phyloP scores from a whole-genome alignment of 2,113 vertebrate species.

The Atlantisia rogersi region DNA sequence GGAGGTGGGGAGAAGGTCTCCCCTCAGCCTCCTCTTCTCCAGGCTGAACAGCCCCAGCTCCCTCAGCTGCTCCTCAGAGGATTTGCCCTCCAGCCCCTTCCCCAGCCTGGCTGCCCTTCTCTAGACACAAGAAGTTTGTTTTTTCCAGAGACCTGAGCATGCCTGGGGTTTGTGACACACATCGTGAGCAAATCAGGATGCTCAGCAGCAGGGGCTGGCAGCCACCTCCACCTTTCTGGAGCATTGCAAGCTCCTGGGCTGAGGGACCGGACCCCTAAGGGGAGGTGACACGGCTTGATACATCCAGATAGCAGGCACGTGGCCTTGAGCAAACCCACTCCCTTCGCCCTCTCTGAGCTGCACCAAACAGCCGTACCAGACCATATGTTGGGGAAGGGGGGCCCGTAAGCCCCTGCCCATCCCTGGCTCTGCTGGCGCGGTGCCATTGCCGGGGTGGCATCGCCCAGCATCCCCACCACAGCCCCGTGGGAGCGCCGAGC shows the following conservation, averaged over 20 bases:
- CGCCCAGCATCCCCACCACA: rapidly evolving
- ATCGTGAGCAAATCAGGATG: not conserved
- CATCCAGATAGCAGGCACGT: rapidly evolving
- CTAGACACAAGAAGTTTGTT: too few species aligned
- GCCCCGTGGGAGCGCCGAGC: not conserved
- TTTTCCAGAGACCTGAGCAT: not conserved
- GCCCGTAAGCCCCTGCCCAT: not conserved
- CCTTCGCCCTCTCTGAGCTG: not conserved
- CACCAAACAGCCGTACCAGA: not conserved
- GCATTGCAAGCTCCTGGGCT: not conserved
- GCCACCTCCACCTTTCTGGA: not conserved
- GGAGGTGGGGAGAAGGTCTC: too few species aligned
- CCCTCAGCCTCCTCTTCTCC: too few species aligned
- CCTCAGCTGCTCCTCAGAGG: too few species aligned
- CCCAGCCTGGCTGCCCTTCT: too few species aligned
- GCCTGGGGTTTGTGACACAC: not conserved
- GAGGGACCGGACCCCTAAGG: not conserved
- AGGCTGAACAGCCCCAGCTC: too few species aligned
- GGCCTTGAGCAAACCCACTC: not conserved
- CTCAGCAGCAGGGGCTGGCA: rapidly evolving
- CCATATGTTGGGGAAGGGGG: not conserved
- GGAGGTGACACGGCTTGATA: not conserved
- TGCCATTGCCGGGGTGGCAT: not conserved
- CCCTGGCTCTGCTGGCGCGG: not conserved
- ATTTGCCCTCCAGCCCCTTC: too few species aligned